Base-by-base conservation (phyloP, 2,888 invertebrate genomes). In the Meteorus cinctellus region DNA sequence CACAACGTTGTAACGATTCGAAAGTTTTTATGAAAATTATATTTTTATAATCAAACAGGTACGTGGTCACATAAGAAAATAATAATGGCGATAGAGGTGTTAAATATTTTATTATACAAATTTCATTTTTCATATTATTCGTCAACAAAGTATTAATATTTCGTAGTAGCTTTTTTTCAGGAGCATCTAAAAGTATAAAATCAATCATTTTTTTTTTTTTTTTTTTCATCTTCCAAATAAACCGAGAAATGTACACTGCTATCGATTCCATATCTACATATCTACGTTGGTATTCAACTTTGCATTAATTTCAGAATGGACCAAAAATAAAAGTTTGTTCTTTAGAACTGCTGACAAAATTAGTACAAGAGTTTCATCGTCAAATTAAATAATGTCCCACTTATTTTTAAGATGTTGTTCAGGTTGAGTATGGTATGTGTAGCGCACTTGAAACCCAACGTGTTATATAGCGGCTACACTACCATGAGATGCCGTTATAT, bases 401-500 rank as follows among this genome's bases (percentile, higher is more conserved):
- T 62, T 62, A 27, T 29, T 62, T 31, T 62, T n/a, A 29, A 62
- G 62, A 62, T 62, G 27, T 62, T 31, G 31, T 12, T 29, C 62
- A 62, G 29, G n/a, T 62, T 3, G n/a, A 16, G 62, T 55, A 19
- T 24, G 55, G 55, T 55, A 55, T 55, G 55, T 55, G 55, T 55
- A 55, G 19, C 55, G 19, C n/a, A 19, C 55, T 19, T 55, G n/a
- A 24, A 24, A 48, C n/a, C 19, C 55, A 19, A 4, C 55, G 19
- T n/a, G 55, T 55, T 55, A 55, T 55, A 55, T 55, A 45, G 34
- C 27, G 67, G 34, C 66, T 29, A 45, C 36, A 48, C 12, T 45
- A 62, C 71, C 55, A 67, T 14, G 67, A 73, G 41, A 71, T 79
- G 31, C 79, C 79, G 79, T 79, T 79, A 79, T 59, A 60, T 79